Base-by-base conservation (phyloP, 2,797 vertebrate genomes). In the Capromys pilorides region DNA sequence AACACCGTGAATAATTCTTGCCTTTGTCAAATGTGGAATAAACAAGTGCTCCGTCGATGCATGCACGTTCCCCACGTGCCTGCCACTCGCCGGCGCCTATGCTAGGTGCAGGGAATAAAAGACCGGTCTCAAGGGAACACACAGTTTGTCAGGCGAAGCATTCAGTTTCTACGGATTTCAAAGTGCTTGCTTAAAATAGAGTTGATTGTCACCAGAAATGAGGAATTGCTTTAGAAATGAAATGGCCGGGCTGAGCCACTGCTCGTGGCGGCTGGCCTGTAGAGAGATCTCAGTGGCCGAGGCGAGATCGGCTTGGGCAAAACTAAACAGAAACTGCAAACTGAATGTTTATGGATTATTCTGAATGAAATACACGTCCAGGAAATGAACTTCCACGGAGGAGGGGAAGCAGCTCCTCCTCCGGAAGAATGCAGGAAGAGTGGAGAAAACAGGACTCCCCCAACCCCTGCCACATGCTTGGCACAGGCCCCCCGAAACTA, bases 161-260 rank as follows among this genome's bases (percentile, higher is more conserved):
- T 8, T 94, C 41, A 45, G 85, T 90, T 95, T 95, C 62, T 78
- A 13, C 18, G 79, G 73, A 67, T 41, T 87, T 78, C 21, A 92
- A 49, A 94, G 33, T 49, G 39, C 77, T 82, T 88, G 59, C 41
- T 86, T 80, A 82, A 73, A 73, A 57, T 26, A 19, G 39, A 86
- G 33, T 79, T 90, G 67, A 57, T 69, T 90, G 33, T 64, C 81
- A 2, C n/a, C 80, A 10, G 71, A 92, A 95, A 10, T 61, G 78
- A 89, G 49, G 22, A 88, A 80, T 66, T 90, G 21, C 62, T 90
- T 93, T 80, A 36, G 88, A 92, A 57, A 77, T 33, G 67, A 92
- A 54, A 77, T 49, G 54, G 59, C 22, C 12, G 2, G 28, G 1
- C 19, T 19, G 41, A 26, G 11, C 14, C 45, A 41, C 82, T 77